Percentiles rank a stretch among this genome's conserved stretches.
phyloP scores from a whole-genome alignment of 2,113 vertebrate species.

The Ammodytes dubius region DNA sequence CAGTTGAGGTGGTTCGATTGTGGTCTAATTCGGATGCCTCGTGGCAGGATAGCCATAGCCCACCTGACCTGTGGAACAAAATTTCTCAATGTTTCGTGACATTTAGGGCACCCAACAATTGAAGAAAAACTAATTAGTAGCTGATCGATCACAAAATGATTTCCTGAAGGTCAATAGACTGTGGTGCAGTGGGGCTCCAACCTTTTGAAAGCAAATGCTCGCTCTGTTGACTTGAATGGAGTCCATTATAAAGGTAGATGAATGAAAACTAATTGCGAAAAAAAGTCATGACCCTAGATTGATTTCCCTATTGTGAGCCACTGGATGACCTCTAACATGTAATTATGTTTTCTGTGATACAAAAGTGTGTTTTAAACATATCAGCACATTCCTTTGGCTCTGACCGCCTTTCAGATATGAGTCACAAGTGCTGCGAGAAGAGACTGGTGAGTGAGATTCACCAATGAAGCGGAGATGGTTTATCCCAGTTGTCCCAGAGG shows the following conservation, averaged over 20 bases:
- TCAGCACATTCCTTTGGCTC: constrained; percentile 37
- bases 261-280: not conserved
- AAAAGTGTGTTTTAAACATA: constrained; percentile 14
- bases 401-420: constrained; percentile 25
- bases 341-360: not conserved
- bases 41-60: too few species aligned
- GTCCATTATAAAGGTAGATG: not conserved
- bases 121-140: too few species aligned
- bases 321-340: not conserved
- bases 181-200: too few species aligned
- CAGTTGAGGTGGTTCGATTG: not conserved
- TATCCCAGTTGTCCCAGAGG: constrained; percentile 47
- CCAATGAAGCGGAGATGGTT: constrained; percentile 58
- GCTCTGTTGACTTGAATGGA: not conserved
- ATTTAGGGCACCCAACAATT: too few species aligned
- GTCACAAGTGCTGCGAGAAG: constrained; percentile 21
- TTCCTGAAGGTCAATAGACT: too few species aligned
- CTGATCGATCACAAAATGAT: too few species aligned
- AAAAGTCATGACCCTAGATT: not conserved
- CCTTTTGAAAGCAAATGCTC: too few species aligned
- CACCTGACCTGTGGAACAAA: not conserved
- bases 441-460: constrained; percentile 38
- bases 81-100: too few species aligned
- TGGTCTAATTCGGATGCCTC: not conserved
- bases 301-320: not conserved